Conservation (phyloP, 2,888 invertebrate species). For the Eubasilissa splendida region DNA sequence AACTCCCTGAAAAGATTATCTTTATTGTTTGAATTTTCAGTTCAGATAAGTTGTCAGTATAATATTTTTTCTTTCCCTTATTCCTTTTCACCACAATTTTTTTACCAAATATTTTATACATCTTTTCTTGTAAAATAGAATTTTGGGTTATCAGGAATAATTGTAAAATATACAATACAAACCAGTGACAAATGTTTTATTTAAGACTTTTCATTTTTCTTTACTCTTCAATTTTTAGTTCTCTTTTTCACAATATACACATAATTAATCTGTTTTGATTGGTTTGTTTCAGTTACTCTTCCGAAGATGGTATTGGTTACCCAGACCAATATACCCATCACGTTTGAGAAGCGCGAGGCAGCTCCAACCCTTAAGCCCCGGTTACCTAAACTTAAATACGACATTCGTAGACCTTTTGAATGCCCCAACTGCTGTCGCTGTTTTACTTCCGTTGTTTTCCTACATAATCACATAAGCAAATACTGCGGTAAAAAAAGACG, state of each 20-base stretch:
- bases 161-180: slow-evolving; percentile 12
- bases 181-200: slow-evolving; percentile 36
- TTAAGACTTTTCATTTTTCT: slow-evolving; percentile 38
- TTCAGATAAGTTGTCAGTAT: slow-evolving; percentile 34
- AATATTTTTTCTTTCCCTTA: slow-evolving; percentile 10
- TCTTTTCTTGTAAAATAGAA: background rate
- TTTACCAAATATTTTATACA: background rate
- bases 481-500: slow-evolving; percentile 48
- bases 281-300: slow-evolving; percentile 50
- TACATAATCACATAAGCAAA: slow-evolving; percentile 52
- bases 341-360: slow-evolving; percentile 27
- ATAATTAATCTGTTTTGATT: slow-evolving; percentile 23
- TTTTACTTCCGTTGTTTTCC: slow-evolving; percentile 53
- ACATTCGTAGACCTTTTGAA: slow-evolving; percentile 50
- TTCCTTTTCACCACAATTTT: slow-evolving; percentile 14
- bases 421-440: slow-evolving; percentile 51
- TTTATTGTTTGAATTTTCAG: slow-evolving; percentile 19
- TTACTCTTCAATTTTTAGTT: slow-evolving; percentile 32
- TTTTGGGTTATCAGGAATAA: background rate
- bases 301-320: slow-evolving; percentile 52
- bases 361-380: slow-evolving; percentile 14
- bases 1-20: slow-evolving; percentile 67
- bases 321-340: slow-evolving; percentile 46
- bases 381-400: slow-evolving; percentile 6
- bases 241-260: slow-evolving; percentile 3